phyloP scores from a whole-genome alignment of 2,888 invertebrate genomes.

The Ennomos erosarius region DNA sequence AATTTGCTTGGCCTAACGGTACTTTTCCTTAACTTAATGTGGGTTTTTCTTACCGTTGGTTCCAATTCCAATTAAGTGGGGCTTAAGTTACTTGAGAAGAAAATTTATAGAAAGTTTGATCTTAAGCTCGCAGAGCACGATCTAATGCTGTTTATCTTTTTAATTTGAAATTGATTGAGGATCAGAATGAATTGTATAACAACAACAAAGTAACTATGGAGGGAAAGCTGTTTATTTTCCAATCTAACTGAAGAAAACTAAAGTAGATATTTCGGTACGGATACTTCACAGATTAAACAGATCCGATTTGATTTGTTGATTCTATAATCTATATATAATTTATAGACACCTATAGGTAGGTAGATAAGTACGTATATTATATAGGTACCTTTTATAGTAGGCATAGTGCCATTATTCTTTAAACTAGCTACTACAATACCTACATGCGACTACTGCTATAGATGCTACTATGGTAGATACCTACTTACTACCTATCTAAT shows the following conservation, averaged over 20 bases:
- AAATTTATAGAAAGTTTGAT: constrained; percentile 3
- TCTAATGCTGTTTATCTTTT: constrained; percentile 25
- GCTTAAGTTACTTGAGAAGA: constrained; percentile 18
- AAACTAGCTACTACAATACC: too few species aligned
- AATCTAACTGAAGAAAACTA: constrained; percentile 8
- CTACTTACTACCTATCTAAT: too few species aligned
- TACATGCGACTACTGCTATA: too few species aligned
- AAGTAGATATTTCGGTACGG: neutral
- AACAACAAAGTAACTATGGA: neutral
- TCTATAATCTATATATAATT: too few species aligned
- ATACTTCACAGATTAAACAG: neutral
- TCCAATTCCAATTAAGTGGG: constrained; percentile 21
- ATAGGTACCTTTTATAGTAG: too few species aligned
- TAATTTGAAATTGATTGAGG: constrained; percentile 24
- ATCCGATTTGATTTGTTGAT: too few species aligned
- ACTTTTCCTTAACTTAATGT: constrained; percentile 4
- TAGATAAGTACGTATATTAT: too few species aligned
- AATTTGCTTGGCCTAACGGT: constrained; percentile 15
- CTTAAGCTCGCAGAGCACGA: constrained; percentile 10
- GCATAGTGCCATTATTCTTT: too few species aligned
- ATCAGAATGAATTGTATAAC: constrained; percentile 12
- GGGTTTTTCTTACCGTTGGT: constrained; percentile 15
- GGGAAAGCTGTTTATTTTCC: constrained; percentile 8
- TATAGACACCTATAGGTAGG: too few species aligned
- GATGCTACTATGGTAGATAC: too few species aligned